Base-by-base conservation (phyloP, 2,888 invertebrate genomes). In the Amphipyra berbera region DNA sequence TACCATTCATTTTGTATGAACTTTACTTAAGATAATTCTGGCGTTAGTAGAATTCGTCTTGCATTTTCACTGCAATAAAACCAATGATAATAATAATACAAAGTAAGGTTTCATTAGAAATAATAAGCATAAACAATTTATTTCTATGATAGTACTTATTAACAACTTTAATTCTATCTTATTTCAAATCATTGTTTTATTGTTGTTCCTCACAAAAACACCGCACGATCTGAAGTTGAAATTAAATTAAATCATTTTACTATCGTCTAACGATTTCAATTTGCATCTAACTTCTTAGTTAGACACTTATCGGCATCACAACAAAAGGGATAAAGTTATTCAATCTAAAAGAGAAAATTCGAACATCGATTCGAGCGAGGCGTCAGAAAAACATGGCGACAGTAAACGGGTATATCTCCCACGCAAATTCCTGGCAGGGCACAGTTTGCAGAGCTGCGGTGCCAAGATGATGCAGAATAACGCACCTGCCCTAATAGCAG, bases 361-460 rank as follows among this genome's bases (percentile, higher is more conserved):
- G 55, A 77, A 62, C n/a, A 53, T 71, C 70, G 56, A 76, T 60
- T 72, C 56, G 47, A 65, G 68, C 47, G 70, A 71, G 47, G 68
- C 74, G 80, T 78, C 85, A 83, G 85, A 86, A 88, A 84, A 87
- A 83, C 79, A 78, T 76, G 83, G 78, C 82, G 76, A 77, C 74
- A 76, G 76, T 72, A 86, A 88, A 88, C 88, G 84, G 85, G 86
- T 86, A 82, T 81, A 76, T 75, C 87, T 75, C 93, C 93, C 90
- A 93, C 93, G 89, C 91, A 82, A 92, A 94, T 94, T 91, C 93
- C 89, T 77, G 77, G 49, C 84, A 83, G 83, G 79, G 85, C 86
- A 81, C 73, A 59, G 75, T 73, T 74, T 68, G 68, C 68, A 74
- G 73, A 55, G 61, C 46, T 56, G 58, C 60, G 62, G 58, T 79